Conservation (phyloP, 1,140 invertebrate genomes). For the Oryzaephilus surinamensis region DNA sequence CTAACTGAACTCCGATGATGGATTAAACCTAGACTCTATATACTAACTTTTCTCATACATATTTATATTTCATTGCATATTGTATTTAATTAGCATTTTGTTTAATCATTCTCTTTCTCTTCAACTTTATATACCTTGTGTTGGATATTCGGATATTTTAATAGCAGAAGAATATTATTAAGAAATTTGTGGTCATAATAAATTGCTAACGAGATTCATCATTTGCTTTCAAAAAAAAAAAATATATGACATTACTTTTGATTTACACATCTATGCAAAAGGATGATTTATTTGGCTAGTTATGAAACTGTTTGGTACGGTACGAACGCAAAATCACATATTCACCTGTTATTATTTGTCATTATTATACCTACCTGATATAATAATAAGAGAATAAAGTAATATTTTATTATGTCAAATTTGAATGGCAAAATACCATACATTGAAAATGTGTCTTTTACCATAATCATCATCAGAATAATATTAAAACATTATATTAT, state of each 20-base stretch:
- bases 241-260: too few relatives aligned
- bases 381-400: too few relatives aligned
- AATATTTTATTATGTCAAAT: conserved; percentile 8
- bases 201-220: conserved; percentile 3
- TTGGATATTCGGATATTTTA: not conserved
- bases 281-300: too few relatives aligned
- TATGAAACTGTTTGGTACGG: not conserved
- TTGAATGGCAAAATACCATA: conserved; percentile 8
- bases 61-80: conserved; percentile 26
- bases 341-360: conserved; percentile 9
- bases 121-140: conserved; percentile 5
- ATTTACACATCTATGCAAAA: conserved; percentile 4
- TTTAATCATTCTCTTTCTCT: conserved; percentile 25
- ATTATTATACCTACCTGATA: conserved; percentile 1
- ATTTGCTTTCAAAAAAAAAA: not conserved
- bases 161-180: conserved; percentile 1
- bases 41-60: conserved; percentile 24
- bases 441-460: too few relatives aligned
- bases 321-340: conserved; percentile 2
- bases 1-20: conserved; percentile 32
- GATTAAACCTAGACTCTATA: conserved; percentile 27
- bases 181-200: conserved; percentile 1
- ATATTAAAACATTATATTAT: conserved; percentile 4
- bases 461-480: conserved; percentile 4
- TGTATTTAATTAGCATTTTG: conserved; percentile 34